phyloP scores from a whole-genome alignment of 2,888 invertebrate species.

The Pristionchus japonicus region DNA sequence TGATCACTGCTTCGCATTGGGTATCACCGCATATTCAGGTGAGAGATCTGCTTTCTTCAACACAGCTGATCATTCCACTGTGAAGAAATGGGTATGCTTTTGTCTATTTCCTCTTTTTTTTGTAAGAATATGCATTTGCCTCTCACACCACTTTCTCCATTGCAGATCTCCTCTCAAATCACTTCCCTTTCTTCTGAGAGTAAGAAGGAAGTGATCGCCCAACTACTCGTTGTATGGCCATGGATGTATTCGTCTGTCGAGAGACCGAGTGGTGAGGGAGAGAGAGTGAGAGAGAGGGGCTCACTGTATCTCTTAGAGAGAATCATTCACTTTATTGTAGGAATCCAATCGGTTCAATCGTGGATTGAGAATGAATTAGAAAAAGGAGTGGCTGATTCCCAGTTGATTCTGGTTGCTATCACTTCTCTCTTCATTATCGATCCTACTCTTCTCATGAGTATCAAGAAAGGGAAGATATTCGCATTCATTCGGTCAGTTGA shows the following conservation, averaged over 20 bases:
- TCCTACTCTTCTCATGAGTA: background rate
- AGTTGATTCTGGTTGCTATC: conserved; percentile 25
- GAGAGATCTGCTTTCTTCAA: conserved; percentile 50
- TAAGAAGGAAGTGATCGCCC: background rate
- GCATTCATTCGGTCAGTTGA: conserved; percentile 7
- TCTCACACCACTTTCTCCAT: background rate
- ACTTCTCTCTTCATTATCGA: conserved; percentile 33
- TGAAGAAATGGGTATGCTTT: conserved; percentile 33
- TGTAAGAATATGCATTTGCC: background rate
- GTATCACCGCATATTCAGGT: no score
- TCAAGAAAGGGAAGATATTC: conserved; percentile 20
- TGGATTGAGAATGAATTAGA: background rate
- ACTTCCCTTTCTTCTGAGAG: background rate
- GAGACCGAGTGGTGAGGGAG: conserved; percentile 8
- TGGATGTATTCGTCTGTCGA: conserved; percentile 48
- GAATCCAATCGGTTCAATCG: background rate
- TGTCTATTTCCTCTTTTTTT: background rate
- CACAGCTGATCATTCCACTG: conserved; percentile 40
- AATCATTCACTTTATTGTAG: background rate
- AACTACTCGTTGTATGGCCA: conserved; percentile 54
- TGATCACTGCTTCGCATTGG: no score
- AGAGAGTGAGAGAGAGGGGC: background rate
- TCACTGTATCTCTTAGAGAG: background rate
- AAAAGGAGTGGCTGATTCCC: background rate
- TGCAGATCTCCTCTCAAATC: background rate